A percentile compares a stretch with the other conserved stretches of the same genome.
Evolutionary conservation across 2,113 vertebrate genomes (phyloP).

Genomic region (Tachycineta bicolor): DNA sequence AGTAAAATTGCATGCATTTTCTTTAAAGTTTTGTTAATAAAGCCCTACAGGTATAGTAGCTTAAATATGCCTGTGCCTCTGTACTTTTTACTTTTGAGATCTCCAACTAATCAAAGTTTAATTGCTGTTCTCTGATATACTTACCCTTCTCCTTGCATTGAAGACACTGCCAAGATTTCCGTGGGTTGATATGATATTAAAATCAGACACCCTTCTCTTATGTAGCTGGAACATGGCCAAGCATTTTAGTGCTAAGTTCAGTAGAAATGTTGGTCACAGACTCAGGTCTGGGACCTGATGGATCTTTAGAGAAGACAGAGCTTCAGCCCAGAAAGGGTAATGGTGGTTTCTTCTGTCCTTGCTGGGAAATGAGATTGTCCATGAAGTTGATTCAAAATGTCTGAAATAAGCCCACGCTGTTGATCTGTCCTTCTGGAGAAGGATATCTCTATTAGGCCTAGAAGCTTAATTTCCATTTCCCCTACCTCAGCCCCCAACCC

Average conservation of each 20-base stretch:
- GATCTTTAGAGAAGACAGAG: not conserved
- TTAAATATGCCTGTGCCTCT: not conserved
- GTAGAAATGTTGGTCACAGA: not conserved
- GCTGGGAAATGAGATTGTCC: not conserved
- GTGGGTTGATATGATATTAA: not conserved
- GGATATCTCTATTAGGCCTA: not conserved
- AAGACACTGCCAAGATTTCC: not conserved
- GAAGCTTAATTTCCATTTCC: not conserved
- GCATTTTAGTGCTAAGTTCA: not conserved
- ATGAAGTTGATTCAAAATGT: not conserved
- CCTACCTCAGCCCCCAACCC: fast-evolving
- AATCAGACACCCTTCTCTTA: not conserved
- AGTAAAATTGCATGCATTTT: not conserved
- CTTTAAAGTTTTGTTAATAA: conserved; percentile 19
- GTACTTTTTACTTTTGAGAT: not conserved
- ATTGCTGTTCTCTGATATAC: not conserved
- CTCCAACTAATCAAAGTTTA: not conserved
- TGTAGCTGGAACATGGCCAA: not conserved
- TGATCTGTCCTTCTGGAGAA: not conserved
- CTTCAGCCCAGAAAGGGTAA: not conserved
- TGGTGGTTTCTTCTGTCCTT: not conserved
- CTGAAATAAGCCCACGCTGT: not conserved
- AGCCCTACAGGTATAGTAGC: not conserved
- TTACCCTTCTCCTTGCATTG: not conserved
- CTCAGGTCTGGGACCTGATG: not conserved